phyloP scores from a whole-genome alignment of 2,888 invertebrate genomes.

The Lasioglossum marginatum region DNA sequence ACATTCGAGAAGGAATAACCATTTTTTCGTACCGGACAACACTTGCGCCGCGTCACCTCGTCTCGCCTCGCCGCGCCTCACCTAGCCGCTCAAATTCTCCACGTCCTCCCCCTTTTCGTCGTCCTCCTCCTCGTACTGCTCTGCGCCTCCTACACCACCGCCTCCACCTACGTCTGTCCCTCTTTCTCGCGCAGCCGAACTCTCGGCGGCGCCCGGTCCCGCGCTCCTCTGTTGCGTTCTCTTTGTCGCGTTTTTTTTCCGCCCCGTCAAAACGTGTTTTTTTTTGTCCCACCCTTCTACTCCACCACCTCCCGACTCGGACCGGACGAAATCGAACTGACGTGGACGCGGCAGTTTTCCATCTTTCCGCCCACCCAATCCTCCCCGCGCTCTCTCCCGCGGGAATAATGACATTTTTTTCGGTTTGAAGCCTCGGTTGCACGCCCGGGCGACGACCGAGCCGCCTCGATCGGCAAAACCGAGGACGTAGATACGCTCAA shows the following conservation, averaged over 20 bases:
- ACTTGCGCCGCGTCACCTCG: conserved; percentile 73
- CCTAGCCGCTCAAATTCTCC: conserved; percentile 54
- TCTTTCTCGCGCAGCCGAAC: conserved; percentile 6
- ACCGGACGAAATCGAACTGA: conserved; percentile 72
- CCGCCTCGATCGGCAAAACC: conserved; percentile 24
- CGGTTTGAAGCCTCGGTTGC: conserved; percentile 58
- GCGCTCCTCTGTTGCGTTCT: conserved; percentile 21
- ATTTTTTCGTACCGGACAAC: conserved; percentile 78
- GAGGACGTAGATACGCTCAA: not conserved
- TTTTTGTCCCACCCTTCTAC: conserved; percentile 54
- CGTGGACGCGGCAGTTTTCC: conserved; percentile 74
- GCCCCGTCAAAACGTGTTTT: conserved; percentile 38
- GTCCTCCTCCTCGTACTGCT: conserved; percentile 29
- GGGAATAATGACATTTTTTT: conserved; percentile 72
- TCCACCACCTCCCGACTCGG: conserved; percentile 57
- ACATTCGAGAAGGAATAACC: conserved; percentile 80
- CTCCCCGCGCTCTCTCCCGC: conserved; percentile 34
- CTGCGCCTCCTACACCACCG: not conserved
- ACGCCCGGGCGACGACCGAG: conserved; percentile 35
- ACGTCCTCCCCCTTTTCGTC: conserved; percentile 53
- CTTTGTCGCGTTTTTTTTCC: conserved; percentile 36
- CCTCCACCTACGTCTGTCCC: conserved; percentile 17
- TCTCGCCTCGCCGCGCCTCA: conserved; percentile 19
- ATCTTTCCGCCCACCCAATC: conserved; percentile 64
- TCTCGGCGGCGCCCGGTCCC: conserved; percentile 8